Evolutionary conservation across 2,113 vertebrate species (phyloP).

Genomic region (Scomber colias): DNA sequence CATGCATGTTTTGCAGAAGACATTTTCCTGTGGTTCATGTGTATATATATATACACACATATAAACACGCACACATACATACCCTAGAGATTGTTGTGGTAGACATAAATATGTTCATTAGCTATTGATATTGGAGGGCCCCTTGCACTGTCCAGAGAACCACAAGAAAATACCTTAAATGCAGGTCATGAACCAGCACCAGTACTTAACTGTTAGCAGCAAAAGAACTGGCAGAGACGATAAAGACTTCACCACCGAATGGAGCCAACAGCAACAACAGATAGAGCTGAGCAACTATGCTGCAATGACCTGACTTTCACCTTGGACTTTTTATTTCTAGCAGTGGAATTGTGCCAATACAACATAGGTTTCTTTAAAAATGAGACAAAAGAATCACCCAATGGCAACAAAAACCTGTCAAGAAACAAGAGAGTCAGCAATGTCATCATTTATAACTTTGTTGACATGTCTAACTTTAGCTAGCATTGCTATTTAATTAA

Average conservation of each 20-base stretch:
- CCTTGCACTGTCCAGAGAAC: too few relatives aligned
- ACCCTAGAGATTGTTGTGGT: too few relatives aligned
- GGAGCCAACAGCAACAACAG: constrained; percentile 25
- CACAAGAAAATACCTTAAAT: not conserved
- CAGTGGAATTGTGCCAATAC: not conserved
- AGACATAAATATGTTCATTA: too few relatives aligned
- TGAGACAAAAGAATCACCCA: not conserved
- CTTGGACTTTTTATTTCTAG: constrained; percentile 21
- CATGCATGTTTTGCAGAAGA: not conserved
- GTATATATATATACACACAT: too few relatives aligned
- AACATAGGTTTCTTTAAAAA: not conserved
- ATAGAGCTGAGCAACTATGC: not conserved
- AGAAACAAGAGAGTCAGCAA: not conserved
- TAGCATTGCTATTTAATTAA: not conserved
- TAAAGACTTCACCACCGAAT: constrained; percentile 20
- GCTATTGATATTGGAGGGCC: too few relatives aligned
- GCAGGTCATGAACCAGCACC: not conserved
- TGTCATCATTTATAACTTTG: not conserved
- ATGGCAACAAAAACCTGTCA: not conserved
- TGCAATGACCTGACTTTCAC: constrained; percentile 6
- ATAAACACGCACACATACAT: too few relatives aligned
- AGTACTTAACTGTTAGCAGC: not conserved
- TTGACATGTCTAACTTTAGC: constrained; percentile 1
- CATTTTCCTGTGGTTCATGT: too few relatives aligned
- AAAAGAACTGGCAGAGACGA: not conserved